Evolutionary conservation across 2,888 invertebrate species (phyloP).

Genomic region (Spisula subtruncata): DNA sequence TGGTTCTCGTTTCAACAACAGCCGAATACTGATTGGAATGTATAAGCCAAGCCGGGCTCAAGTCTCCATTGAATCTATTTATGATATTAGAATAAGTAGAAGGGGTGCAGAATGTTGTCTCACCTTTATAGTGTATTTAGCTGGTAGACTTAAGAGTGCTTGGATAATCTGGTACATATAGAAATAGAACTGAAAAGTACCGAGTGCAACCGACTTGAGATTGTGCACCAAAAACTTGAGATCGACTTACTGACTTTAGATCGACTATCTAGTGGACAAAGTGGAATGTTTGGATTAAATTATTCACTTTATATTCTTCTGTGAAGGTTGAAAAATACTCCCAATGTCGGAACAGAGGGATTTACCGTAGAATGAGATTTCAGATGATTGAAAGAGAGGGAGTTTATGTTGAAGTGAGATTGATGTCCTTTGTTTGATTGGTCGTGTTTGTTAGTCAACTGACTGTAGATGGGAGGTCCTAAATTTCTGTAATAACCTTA

Average conservation of each 20-base stretch:
- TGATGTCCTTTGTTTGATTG: neutral
- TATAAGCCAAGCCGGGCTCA: neutral
- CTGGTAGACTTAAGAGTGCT: neutral
- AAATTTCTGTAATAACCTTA: no score
- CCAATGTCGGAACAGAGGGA: no score
- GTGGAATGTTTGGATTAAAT: no score
- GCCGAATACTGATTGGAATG: neutral
- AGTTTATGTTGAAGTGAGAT: neutral
- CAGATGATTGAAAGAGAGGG: neutral
- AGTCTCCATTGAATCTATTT: slow-evolving; percentile 3
- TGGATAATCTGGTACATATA: neutral
- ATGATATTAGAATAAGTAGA: slow-evolving; percentile 3
- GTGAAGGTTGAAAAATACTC: no score
- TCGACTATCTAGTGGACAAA: neutral
- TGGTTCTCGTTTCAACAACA: no score
- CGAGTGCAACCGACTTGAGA: no score
- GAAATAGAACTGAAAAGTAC: neutral
- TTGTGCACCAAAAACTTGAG: no score
- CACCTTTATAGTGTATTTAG: neutral
- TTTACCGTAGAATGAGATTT: no score
- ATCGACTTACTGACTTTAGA: no score
- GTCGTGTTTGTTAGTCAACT: neutral
- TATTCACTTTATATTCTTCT: no score
- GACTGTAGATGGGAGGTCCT: no score
- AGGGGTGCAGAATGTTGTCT: neutral